Evolutionary conservation across 2,113 vertebrate genomes (phyloP).

Genomic region (Mirounga angustirostris): DNA sequence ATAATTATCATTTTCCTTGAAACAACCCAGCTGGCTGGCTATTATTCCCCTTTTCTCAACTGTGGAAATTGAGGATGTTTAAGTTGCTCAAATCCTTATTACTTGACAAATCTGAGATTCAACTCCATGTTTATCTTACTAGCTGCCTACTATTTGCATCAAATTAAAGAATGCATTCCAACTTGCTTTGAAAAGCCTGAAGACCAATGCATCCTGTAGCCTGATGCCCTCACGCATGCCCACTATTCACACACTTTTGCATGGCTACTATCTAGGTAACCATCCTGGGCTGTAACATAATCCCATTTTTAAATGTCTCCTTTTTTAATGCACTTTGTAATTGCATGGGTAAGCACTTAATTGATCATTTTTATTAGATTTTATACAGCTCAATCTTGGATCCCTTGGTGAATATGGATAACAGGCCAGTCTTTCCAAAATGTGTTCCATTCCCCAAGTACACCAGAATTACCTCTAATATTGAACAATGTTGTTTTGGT

Average conservation of each 20-base stretch:
- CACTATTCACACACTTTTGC: no score
- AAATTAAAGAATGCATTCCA: not conserved
- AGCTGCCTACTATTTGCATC: not conserved
- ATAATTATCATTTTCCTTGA: not conserved
- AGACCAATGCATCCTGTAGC: not conserved
- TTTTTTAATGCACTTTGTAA: not conserved
- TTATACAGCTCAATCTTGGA: not conserved
- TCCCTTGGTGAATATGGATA: not conserved
- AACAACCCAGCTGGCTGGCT: not conserved
- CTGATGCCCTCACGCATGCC: no score
- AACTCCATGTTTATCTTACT: not conserved
- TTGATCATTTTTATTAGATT: not conserved
- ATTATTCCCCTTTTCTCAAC: not conserved
- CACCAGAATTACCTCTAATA: not conserved
- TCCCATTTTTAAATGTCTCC: not conserved
- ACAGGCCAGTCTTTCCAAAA: not conserved
- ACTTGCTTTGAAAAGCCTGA: not conserved
- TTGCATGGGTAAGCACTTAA: not conserved
- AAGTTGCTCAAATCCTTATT: not conserved
- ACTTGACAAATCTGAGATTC: not conserved
- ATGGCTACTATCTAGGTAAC: not conserved
- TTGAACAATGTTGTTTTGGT: not conserved
- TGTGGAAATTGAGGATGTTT: not conserved
- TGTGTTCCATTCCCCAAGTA: not conserved
- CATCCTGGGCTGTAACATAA: not conserved